Conservation (phyloP, 2,113 vertebrate species). For the Plestiodon gilberti region DNA sequence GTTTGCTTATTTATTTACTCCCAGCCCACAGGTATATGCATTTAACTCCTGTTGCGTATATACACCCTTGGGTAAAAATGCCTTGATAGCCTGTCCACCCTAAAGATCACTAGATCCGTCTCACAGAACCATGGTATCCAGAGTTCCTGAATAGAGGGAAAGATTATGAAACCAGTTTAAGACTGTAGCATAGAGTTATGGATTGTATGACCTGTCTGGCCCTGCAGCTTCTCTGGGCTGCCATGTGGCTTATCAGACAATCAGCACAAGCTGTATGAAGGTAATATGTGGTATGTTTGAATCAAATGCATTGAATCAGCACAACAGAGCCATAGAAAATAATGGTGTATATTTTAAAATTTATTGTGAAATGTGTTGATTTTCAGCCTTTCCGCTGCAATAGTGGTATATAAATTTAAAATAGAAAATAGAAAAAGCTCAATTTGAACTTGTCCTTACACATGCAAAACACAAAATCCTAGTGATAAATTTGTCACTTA, state of each 20-base stretch:
- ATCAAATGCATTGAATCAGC: not conserved
- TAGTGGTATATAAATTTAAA: not conserved
- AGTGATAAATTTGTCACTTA: constrained; percentile 2
- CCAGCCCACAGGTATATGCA: no score
- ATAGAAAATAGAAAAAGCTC: not conserved
- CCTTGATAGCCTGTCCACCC: not conserved
- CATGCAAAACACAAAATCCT: not conserved
- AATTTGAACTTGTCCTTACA: not conserved
- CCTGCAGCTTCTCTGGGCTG: not conserved
- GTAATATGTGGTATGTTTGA: not conserved
- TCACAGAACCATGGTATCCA: not conserved
- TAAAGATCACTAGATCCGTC: not conserved
- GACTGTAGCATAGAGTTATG: not conserved
- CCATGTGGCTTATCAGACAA: not conserved
- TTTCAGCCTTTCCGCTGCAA: not conserved
- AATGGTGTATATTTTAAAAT: not conserved
- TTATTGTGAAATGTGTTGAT: not conserved
- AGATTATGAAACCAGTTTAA: not conserved
- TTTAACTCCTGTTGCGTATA: no score
- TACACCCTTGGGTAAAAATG: no score
- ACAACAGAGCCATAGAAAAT: constrained; percentile 4
- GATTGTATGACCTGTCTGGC: not conserved
- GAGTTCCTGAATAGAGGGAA: not conserved
- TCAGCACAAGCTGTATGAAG: not conserved
- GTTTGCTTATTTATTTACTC: not conserved